Evolutionary conservation across 2,888 invertebrate genomes (phyloP), one percentile per base, ranked within the genome.

Genomic region (Xylophagus ater): DNA sequence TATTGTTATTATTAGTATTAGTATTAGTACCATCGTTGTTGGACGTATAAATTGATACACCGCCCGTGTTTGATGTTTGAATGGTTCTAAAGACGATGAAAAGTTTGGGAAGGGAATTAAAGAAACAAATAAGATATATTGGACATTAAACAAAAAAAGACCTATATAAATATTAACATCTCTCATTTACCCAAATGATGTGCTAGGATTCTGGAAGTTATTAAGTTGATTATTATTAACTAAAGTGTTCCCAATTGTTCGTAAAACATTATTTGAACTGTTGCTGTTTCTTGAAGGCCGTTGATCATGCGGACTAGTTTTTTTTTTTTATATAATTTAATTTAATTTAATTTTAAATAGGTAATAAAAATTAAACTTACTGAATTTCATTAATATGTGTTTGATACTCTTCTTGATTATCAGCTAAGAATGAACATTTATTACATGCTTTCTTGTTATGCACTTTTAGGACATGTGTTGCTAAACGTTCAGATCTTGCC

Each of bases 391-490:
- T 73, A 59, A 83, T 78, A 66, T 90, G 90, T 29, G 74, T 69
- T 50, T 80, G 78, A 43, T 87, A 74, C 60, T 85, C 81, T 30
- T 76, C 74, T 52, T 79, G 78, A 56, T 87, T 86, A 58, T 90
- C 89, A 4, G 85, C 87, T 46, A 89, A 70, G 67, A 81, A 89
- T 52, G 80, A 80, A 62, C 90, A 92, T 65, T 87, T 83, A 53
- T 81, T 82, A 67, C 90, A 92, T 21, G 86, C 82, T 53, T 86
- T 76, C 65, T 88, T 88, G 65, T 88, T 88, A 67, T 92, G 90
- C 46, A 90, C 89, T 66, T 89, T 89, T 49, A 85, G 72, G 37
- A 89, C 86, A 66, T 90, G 90, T 6, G 89, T 89, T 46, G 88
- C 82, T 44, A 90, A 71, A 40, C 90, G 74, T 66, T 92, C 90